Evolutionary conservation across 2,113 vertebrate species (phyloP).

Genomic region (Alces alces): DNA sequence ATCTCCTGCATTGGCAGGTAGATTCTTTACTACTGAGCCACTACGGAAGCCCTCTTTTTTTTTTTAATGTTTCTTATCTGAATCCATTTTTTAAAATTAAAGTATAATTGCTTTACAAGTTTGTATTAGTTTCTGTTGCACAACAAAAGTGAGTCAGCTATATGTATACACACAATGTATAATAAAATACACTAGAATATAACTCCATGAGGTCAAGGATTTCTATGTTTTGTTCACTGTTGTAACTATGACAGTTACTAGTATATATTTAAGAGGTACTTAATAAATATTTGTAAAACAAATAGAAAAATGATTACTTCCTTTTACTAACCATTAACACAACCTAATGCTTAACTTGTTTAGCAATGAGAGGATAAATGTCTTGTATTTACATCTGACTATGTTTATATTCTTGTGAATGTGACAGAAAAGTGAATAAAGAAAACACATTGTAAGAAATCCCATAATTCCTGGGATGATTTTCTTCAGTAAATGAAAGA

Average conservation of each 20-base stretch:
- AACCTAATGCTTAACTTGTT: not conserved
- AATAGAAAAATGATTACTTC: not conserved
- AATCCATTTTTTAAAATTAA: not conserved
- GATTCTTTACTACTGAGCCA: not conserved
- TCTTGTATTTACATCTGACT: not conserved
- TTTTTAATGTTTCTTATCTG: not conserved
- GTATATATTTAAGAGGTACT: not conserved
- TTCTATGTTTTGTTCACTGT: not conserved
- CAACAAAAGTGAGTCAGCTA: not conserved
- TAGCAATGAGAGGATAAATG: not conserved
- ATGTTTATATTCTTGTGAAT: not conserved
- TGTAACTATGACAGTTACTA: not conserved
- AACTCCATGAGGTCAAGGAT: not conserved
- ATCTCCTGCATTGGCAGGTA: not conserved
- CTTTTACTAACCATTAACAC: not conserved
- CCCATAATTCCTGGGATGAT: not conserved
- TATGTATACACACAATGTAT: not conserved
- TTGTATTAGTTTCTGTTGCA: not conserved
- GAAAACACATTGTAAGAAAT: not conserved
- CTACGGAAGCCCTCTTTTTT: not conserved
- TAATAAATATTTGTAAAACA: slow-evolving; percentile 9
- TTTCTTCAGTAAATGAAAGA: not conserved
- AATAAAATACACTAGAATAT: not conserved
- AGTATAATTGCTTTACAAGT: not conserved
- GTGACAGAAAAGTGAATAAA: not conserved